Evolutionary conservation across 2,888 invertebrate genomes (phyloP).

Genomic region (Elegia similella): DNA sequence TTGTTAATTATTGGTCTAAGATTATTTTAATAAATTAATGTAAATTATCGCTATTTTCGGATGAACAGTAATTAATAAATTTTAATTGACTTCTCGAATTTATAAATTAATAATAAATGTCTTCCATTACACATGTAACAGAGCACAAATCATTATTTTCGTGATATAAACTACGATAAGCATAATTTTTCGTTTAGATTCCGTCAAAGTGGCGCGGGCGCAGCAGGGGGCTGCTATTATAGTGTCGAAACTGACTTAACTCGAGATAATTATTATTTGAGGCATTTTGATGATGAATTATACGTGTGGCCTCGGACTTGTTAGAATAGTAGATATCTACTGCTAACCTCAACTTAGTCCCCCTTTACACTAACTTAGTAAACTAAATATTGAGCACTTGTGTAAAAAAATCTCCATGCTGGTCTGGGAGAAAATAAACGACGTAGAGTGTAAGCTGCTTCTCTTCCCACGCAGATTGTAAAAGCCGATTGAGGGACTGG

Average conservation of each 20-base stretch:
- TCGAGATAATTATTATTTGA: neutral
- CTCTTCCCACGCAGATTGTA: too few relatives aligned
- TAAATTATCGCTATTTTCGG: neutral
- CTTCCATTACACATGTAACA: neutral
- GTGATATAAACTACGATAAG: neutral
- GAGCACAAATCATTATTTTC: conserved; percentile 6
- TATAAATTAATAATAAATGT: neutral
- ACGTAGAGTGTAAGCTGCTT: too few relatives aligned
- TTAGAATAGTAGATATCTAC: neutral
- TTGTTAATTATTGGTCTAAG: too few relatives aligned
- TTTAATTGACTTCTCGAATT: neutral
- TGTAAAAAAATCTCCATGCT: too few relatives aligned
- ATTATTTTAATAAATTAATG: too few relatives aligned
- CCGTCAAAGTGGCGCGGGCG: neutral
- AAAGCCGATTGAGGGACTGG: too few relatives aligned
- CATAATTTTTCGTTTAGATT: neutral
- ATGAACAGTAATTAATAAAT: neutral
- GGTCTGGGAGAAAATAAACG: too few relatives aligned
- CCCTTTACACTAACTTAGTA: too few relatives aligned
- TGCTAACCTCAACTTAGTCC: neutral
- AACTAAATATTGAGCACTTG: too few relatives aligned
- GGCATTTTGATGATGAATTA: neutral
- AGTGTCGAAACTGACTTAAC: neutral
- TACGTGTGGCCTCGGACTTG: neutral
- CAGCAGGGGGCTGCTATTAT: conserved; percentile 6